These are phyloP conservation scores for Tamias sibiricus DNA, from an alignment of 2,113 vertebrate species.

Conservation along the genomic window DNA sequence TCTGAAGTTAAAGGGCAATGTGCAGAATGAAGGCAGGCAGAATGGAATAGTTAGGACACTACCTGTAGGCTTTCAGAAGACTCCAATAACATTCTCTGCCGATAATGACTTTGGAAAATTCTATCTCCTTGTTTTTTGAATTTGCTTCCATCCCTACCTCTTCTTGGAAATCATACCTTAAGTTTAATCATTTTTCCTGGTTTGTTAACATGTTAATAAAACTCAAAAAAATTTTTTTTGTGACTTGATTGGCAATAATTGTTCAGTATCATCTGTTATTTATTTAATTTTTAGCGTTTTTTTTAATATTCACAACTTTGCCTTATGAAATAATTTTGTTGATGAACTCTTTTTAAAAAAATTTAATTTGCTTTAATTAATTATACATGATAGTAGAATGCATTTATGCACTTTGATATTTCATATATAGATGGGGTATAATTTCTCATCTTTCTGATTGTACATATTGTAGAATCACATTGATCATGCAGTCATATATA, in stretches of 20 bases:
- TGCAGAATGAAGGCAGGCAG: constrained; percentile 27
- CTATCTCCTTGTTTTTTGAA: constrained; percentile 26
- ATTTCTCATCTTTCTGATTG: too few relatives aligned
- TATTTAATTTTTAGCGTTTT: background rate
- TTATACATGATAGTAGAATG: too few relatives aligned
- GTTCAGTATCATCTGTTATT: background rate
- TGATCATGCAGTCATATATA: too few relatives aligned
- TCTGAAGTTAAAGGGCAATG: background rate
- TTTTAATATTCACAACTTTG: background rate
- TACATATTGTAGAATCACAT: too few relatives aligned
- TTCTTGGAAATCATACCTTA: constrained; percentile 51
- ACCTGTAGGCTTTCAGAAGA: background rate
- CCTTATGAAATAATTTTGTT: constrained; percentile 8
- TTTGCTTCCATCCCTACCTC: constrained; percentile 25
- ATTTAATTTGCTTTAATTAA: too few relatives aligned
- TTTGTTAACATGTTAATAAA: background rate
- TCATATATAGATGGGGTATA: too few relatives aligned
- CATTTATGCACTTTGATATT: too few relatives aligned
- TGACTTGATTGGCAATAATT: background rate
- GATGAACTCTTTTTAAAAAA: background rate
- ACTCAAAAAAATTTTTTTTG: background rate
- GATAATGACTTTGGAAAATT: constrained; percentile 52
- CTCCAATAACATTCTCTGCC: background rate
- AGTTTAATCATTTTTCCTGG: background rate
- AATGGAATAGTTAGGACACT: constrained; percentile 3